Base-by-base conservation (phyloP, 2,113 vertebrate species). In the Paraplagusia blochii region DNA sequence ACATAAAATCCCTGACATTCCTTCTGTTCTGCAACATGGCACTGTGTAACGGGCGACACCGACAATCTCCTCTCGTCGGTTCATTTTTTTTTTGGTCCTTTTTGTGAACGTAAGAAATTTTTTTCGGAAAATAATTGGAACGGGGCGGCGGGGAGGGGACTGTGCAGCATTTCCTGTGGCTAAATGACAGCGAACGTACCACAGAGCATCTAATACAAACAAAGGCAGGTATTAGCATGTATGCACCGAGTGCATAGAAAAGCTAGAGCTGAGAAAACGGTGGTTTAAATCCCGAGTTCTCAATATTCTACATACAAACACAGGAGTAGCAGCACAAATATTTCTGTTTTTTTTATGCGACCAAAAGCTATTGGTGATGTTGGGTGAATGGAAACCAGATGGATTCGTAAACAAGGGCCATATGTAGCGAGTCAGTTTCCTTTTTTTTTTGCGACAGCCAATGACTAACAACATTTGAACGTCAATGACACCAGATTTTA, bases 1-100 rank as follows among this genome's bases (percentile, higher is more conserved):
- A 91, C 89, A 89, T 80, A 77, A 84, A 87, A 90, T 92, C 90
- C 89, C 90, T 91, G 90, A 92, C 90, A 88, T 90, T 91, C 86
- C 75, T 86, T 90, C 84, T 87, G 86, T 84, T 85, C 86, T 80
- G 80, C 74, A 60, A 90, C 88, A 86, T 86, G 80, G 87, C 89
- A 88, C 88, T 79, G 83, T 79, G 72, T 64, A 83, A 84, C 78
- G 36, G 47, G 74, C 7, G 72, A 68, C 72, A 75, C 50, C 12
- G 43, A 58, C 39, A 66, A 80, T 74, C 72, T 81, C 76, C 67
- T 79, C 53, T 70, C 43, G 59, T 79, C 81, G 55, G 56, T 66
- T 58, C 69, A 22, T 64, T 29, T 29, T 29, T n/a, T 43, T 85
- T 89, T 91, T 90, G 88, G 89, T 92, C 88, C 86, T 79, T 67